A percentile compares a stretch with the other conserved stretches of the same genome.
phyloP scores from a whole-genome alignment of 2,113 vertebrate species.

The Cyprinodon variegatus region DNA sequence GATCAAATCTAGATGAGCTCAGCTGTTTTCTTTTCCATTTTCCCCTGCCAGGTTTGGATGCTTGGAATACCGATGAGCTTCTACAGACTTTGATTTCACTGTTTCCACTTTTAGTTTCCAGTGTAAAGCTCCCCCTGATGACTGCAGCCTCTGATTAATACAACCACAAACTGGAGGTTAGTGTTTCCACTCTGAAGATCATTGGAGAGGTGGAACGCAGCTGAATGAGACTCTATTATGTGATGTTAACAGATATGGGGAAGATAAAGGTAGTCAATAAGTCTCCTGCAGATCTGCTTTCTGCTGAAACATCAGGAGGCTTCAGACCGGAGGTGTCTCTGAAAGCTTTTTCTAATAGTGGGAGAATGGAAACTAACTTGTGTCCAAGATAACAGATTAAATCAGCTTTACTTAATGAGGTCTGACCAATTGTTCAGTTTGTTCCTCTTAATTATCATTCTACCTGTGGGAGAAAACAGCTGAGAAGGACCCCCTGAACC shows the following conservation, averaged over 20 bases:
- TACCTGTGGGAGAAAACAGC: too few species aligned
- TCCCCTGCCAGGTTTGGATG: conserved; percentile 21
- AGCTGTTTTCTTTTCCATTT: conserved; percentile 15
- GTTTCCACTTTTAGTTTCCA: conserved; percentile 20
- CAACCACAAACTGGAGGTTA: conserved; percentile 36
- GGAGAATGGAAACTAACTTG: too few species aligned
- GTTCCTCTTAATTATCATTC: too few species aligned
- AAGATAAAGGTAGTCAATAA: too few species aligned
- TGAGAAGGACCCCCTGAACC: too few species aligned
- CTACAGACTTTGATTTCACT: conserved; percentile 38
- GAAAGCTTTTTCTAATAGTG: too few species aligned
- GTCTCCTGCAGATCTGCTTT: too few species aligned
- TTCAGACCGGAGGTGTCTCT: too few species aligned
- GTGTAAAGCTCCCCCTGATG: conserved; percentile 18
- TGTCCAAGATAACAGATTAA: too few species aligned
- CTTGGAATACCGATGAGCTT: conserved; percentile 42
- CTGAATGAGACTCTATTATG: neutral
- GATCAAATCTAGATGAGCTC: conserved; percentile 28
- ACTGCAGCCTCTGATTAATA: neutral
- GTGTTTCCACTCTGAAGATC: conserved; percentile 19
- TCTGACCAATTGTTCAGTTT: too few species aligned
- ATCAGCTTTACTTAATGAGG: too few species aligned
- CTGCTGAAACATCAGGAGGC: too few species aligned
- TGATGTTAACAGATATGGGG: conserved; percentile 1
- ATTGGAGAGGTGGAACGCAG: conserved; percentile 1